These are phyloP conservation scores for Candidula unifasciata DNA, from an alignment of 2,888 invertebrate genomes.

Conservation along the genomic window DNA sequence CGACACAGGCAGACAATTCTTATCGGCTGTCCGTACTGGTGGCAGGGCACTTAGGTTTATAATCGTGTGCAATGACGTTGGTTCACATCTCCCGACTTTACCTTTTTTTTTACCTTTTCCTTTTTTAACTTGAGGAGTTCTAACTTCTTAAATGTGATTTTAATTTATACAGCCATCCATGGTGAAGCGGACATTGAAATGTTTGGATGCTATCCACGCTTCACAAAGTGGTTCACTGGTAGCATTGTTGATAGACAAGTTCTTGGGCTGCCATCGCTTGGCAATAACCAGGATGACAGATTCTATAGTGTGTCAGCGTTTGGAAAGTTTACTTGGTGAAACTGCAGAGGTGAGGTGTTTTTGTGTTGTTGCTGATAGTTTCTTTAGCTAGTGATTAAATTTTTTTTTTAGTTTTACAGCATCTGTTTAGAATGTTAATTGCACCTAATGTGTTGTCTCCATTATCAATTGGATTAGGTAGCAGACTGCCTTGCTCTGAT, in stretches of 20 bases:
- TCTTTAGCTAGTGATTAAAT: neutral
- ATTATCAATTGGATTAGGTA: too few species aligned
- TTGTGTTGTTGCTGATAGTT: neutral
- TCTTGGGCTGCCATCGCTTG: slow-evolving; percentile 85
- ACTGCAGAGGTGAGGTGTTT: slow-evolving; percentile 68
- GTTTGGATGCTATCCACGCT: slow-evolving; percentile 82
- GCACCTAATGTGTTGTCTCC: too few species aligned
- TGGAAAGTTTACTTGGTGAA: slow-evolving; percentile 85
- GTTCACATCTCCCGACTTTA: too few species aligned
- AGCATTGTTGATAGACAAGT: slow-evolving; percentile 82
- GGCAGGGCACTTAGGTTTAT: too few species aligned
- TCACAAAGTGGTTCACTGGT: slow-evolving; percentile 87
- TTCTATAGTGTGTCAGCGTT: slow-evolving; percentile 84
- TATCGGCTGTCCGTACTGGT: too few species aligned
- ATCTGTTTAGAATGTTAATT: neutral
- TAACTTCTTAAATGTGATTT: neutral
- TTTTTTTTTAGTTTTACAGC: neutral
- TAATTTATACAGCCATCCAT: slow-evolving; percentile 81
- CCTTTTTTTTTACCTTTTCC: neutral
- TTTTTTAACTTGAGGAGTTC: neutral
- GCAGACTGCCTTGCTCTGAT: too few species aligned
- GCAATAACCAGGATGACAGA: slow-evolving; percentile 84
- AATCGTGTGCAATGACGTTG: too few species aligned
- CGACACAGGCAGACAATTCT: too few species aligned
- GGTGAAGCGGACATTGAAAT: slow-evolving; percentile 84